Evolutionary conservation across 2,888 invertebrate genomes (phyloP), one percentile per base, ranked within the genome.

Genomic region (Entomobrya proxima): DNA sequence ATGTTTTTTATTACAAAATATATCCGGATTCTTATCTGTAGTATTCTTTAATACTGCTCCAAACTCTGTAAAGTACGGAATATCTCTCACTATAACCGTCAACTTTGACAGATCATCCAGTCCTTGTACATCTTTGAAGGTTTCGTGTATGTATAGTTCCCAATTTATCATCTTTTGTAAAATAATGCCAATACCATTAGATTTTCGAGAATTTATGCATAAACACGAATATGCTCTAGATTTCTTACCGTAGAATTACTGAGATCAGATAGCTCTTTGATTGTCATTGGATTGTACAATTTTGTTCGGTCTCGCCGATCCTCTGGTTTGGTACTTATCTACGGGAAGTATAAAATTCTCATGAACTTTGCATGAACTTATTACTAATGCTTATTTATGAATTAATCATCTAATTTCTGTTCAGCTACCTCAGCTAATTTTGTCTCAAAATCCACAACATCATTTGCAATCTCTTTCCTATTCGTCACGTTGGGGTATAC

Each of bases 241-340:
- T 77, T 67, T 75, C 44, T 44, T 58, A 81, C 83, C 18, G 85
- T 77, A n/a, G 86, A 58, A 74, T 50, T 81, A 9, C 18, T 7
- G 2, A 85, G 78, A 27, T 76, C 91, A 91, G 96, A 94, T 47
- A 98, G 92, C 90, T 98, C 94, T 1, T 92, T 92, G 9, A 98
- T 93, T 0, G 95, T 95, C 95, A 96, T 96, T 9, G 97, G 96
- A 91, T 98, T 98, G 93, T 98, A 98, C 11, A 98, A 93, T 88
- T 95, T 95, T 4, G 96, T 95, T 7, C 96, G 96, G 91, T 98
- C 97, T 88, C 98, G 94, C 74, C 98, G 94, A 92, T 98, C 96
- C 91, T 98, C 98, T 90, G 95, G 94, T 5, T 97, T 96, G 91
- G 96, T 93, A 5, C 96, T 96, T 90, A 96, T 96, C 96, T 96